phyloP scores from a whole-genome alignment of 1,140 invertebrate genomes.

The Dreissena rostriformis region DNA sequence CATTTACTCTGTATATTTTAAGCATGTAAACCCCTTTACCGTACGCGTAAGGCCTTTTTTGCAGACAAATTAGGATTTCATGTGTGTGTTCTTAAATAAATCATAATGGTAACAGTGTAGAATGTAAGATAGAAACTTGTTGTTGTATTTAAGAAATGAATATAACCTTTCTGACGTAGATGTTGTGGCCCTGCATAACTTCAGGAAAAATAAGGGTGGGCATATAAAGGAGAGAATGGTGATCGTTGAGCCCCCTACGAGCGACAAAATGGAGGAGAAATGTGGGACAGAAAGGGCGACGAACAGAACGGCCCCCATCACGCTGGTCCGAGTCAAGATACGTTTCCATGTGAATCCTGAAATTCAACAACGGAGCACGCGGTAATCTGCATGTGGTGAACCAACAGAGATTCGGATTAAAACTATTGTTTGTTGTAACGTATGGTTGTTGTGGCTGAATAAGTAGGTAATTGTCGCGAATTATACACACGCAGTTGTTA shows the following conservation, averaged over 20 bases:
- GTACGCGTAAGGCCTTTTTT: too few relatives aligned
- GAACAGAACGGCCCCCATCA: slow-evolving; percentile 88
- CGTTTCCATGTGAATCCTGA: slow-evolving; percentile 90
- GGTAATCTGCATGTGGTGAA: background rate
- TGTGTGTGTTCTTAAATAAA: too few relatives aligned
- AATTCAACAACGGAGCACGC: slow-evolving; percentile 68
- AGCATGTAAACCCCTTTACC: too few relatives aligned
- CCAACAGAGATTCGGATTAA: too few relatives aligned
- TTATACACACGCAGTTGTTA: too few relatives aligned
- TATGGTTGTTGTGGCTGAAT: too few relatives aligned
- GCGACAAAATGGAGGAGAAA: slow-evolving; percentile 93
- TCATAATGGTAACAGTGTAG: too few relatives aligned
- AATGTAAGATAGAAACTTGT: too few relatives aligned
- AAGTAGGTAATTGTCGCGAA: too few relatives aligned
- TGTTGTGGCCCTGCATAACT: slow-evolving; percentile 74
- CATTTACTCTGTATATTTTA: background rate
- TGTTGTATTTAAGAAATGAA: too few relatives aligned
- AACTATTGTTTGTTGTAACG: too few relatives aligned
- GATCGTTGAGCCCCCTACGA: slow-evolving; percentile 92
- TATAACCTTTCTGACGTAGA: background rate
- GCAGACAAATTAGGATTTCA: too few relatives aligned
- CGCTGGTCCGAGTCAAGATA: slow-evolving; percentile 86
- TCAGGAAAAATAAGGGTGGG: slow-evolving; percentile 91
- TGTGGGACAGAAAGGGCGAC: slow-evolving; percentile 91
- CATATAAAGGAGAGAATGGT: slow-evolving; percentile 91